Evolutionary conservation across 1,140 invertebrate species (phyloP).

Genomic region (Dysdera silvatica): DNA sequence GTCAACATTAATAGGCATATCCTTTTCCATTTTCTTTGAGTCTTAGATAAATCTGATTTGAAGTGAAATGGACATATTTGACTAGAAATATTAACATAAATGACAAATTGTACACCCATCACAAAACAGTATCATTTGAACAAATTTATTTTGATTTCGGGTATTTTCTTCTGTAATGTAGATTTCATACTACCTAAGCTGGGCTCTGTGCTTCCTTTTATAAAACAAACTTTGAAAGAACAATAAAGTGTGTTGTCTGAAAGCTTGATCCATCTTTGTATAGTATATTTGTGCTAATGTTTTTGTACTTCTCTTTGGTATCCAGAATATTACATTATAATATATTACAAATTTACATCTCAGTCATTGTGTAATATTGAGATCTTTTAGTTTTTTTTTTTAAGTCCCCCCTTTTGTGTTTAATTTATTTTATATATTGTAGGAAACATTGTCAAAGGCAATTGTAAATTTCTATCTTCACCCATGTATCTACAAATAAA

Average conservation of each 20-base stretch:
- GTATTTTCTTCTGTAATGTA: slow-evolving; percentile 11
- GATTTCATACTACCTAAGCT: slow-evolving; percentile 30
- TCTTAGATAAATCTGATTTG: slow-evolving; percentile 6
- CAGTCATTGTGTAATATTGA: slow-evolving; percentile 18
- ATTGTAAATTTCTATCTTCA: slow-evolving; percentile 22
- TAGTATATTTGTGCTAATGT: slow-evolving; percentile 27
- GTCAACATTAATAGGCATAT: slow-evolving; percentile 1
- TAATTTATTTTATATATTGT: slow-evolving; percentile 21
- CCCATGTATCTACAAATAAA: slow-evolving; percentile 18
- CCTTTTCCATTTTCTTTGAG: background rate
- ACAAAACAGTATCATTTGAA: too few species aligned
- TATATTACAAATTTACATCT: slow-evolving; percentile 2
- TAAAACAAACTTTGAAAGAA: slow-evolving; percentile 25
- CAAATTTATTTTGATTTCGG: slow-evolving; percentile 22
- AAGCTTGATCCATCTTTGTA: slow-evolving; percentile 28
- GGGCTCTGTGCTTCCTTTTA: slow-evolving; percentile 31
- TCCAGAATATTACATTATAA: slow-evolving; percentile 21
- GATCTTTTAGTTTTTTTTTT: slow-evolving; percentile 17
- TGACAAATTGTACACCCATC: too few species aligned
- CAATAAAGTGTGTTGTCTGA: slow-evolving; percentile 28
- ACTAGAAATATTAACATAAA: slow-evolving; percentile 19
- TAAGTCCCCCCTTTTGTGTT: slow-evolving; percentile 10
- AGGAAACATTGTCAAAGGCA: slow-evolving; percentile 13
- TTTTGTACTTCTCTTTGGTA: slow-evolving; percentile 26
- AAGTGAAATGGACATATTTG: slow-evolving; percentile 15